Percentiles rank a stretch among this genome's conserved stretches.
Evolutionary conservation across 2,113 vertebrate genomes (phyloP).

Genomic region (Anas platyrhynchos): DNA sequence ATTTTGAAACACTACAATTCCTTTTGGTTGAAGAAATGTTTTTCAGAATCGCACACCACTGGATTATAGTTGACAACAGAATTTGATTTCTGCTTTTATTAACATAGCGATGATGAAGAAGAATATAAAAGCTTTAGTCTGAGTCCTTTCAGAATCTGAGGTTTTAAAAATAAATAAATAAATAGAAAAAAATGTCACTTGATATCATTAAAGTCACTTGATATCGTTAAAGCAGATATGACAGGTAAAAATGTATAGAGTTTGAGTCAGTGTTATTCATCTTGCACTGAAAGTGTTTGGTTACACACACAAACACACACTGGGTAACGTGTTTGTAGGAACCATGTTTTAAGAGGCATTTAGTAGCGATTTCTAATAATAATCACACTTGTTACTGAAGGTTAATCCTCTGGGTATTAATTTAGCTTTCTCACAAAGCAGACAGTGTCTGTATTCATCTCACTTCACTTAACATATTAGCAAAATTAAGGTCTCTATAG

Average conservation of each 20-base stretch:
- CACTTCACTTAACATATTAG: slow-evolving; percentile 21
- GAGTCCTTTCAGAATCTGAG: neutral
- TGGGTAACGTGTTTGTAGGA: neutral
- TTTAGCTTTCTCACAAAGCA: slow-evolving; percentile 60
- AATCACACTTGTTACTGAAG: neutral
- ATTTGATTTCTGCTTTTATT: neutral
- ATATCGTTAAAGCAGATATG: neutral
- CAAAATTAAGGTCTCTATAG: slow-evolving; percentile 49
- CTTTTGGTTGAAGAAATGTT: neutral
- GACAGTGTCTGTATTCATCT: slow-evolving; percentile 36
- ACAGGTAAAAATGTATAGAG: neutral
- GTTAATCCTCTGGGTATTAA: slow-evolving; percentile 70
- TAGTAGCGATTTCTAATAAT: slow-evolving; percentile 50
- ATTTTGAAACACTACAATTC: neutral
- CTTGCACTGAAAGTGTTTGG: neutral
- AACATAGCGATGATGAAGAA: neutral
- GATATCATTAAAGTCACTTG: neutral
- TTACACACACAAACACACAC: neutral
- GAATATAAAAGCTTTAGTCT: neutral
- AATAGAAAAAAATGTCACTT: neutral
- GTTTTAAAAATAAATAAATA: neutral
- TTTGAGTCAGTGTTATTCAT: neutral
- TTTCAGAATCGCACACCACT: neutral
- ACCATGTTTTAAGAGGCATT: neutral
- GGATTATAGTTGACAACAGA: neutral